A percentile compares a stretch with the other conserved stretches of the same genome.
These are phyloP conservation scores for Aporrectodea caliginosa DNA, from an alignment of 1,140 invertebrate species.

Conservation along the genomic window DNA sequence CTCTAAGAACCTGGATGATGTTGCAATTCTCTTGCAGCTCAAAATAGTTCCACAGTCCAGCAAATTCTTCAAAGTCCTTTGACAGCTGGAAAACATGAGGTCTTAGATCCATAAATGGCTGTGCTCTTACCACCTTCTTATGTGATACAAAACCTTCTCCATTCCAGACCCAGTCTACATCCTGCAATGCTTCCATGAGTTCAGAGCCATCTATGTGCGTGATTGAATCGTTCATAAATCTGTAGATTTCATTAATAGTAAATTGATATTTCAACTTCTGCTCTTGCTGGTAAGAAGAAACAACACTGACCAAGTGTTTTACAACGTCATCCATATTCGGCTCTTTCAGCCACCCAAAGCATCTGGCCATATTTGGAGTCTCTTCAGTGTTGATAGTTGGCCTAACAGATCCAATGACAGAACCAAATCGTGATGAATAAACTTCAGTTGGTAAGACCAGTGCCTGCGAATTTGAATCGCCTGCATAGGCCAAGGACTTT, in stretches of 20 bases:
- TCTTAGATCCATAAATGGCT: background rate
- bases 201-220: background rate
- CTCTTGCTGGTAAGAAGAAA: background rate
- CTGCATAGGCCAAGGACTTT: background rate
- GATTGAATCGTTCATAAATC: background rate
- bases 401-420: background rate
- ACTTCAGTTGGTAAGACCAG: background rate
- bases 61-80: background rate
- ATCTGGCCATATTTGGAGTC: background rate
- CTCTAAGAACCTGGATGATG: background rate
- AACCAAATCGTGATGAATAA: conserved; percentile 10
- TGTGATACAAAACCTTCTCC: background rate
- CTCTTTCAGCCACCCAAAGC: background rate
- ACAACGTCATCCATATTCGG: background rate
- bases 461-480: background rate
- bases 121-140: background rate
- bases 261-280: background rate
- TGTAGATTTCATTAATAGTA: conserved; percentile 4
- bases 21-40: background rate
- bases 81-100: conserved; percentile 8
- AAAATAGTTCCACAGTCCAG: conserved; percentile 9
- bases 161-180: conserved; percentile 16
- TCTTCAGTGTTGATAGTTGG: background rate
- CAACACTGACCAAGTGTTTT: background rate
- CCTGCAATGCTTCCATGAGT: background rate